Evolutionary conservation across 2,797 vertebrate species (phyloP), one percentile per base, ranked within the genome.

Genomic region (Ammospiza maritima): DNA sequence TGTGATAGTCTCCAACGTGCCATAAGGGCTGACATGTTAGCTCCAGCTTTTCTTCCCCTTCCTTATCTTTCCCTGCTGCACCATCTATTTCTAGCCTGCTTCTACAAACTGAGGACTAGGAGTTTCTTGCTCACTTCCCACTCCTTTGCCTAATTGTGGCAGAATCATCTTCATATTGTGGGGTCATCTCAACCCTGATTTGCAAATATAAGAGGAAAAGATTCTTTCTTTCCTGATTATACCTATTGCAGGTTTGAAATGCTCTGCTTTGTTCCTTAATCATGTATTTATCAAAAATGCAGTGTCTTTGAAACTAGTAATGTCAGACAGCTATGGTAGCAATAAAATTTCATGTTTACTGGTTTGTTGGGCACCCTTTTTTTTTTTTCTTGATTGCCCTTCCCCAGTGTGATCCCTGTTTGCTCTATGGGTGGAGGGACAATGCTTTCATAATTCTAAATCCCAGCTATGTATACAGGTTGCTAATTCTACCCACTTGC

Each of bases 121-220:
- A 83, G 38, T n/a, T 67, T 61, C 50, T 74, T 92, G 29, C 69
- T 88, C 82, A 53, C 78, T 91, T 96, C 82, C 79, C 57, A 72
- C 76, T 95, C 82, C 27, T 91, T 80, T 88, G 47, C 62, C 62
- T 93, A 66, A 81, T 47, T 87, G 84, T 85, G 60, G 21, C 44
- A 79, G 66, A 91, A 73, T 54, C 6, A 0, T 78, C 51, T 80
- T 79, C 17, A 9, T 93, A 12, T 61, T 75, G 5, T 65, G 34
- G 38, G 42, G 50, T 95, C 11, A 10, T 48, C 57, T 86, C 18
- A 16, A 45, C 19, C 45, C 54, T 61, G 40, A 75, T 86, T 76
- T 89, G 45, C 78, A 90, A 76, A 62, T 6, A 2, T 22, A 45
- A 26, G 19, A 71, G 47, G 19, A 90, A 58, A 90, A 72, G 4